These are phyloP conservation scores for Megaceryle torquata DNA, from an alignment of 2,113 vertebrate species.

Conservation along the genomic window DNA sequence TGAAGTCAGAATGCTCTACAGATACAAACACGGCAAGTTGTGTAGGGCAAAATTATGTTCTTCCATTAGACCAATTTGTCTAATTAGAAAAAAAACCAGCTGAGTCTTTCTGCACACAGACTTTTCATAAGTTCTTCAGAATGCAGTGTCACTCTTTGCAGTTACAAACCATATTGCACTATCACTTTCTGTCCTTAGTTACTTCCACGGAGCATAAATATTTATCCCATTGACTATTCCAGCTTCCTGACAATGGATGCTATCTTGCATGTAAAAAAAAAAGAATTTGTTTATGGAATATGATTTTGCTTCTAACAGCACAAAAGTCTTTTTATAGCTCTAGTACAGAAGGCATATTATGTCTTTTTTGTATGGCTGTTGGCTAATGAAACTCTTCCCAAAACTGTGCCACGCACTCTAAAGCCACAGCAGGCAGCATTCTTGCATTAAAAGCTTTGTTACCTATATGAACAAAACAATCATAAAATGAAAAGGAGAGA, in stretches of 20 bases:
- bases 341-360: neutral
- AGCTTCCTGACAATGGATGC: neutral
- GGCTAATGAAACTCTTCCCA: neutral
- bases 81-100: neutral
- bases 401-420: neutral
- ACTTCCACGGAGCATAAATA: neutral
- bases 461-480: conserved; percentile 1
- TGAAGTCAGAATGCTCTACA: neutral
- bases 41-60: neutral
- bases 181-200: neutral
- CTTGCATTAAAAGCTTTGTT: neutral
- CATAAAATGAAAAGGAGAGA: neutral
- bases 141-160: neutral
- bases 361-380: neutral
- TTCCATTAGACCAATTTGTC: neutral
- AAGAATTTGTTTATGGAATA: neutral
- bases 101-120: neutral
- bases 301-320: neutral
- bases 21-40: neutral
- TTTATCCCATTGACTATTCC: neutral
- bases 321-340: neutral
- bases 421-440: neutral
- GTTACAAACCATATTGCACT: neutral
- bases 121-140: neutral
- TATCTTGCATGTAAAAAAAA: neutral